Base-by-base conservation (phyloP, 2,888 invertebrate species). In the Lithosia quadra region DNA sequence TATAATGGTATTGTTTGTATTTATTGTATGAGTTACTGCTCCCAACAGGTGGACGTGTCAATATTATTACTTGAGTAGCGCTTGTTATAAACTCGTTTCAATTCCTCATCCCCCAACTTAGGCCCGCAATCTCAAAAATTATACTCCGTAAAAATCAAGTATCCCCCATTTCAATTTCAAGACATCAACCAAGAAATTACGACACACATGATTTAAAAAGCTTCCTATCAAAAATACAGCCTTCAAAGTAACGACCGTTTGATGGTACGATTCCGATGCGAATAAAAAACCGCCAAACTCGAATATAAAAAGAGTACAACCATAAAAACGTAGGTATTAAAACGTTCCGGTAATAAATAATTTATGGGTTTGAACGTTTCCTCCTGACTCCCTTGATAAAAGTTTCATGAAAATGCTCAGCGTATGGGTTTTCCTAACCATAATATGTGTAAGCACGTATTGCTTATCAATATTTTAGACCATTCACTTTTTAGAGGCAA, bases 241-340 rank as follows among this genome's bases (percentile, higher is more conserved):
- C 66, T 65, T 69, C 58, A 49, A 58, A 28, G 59, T 78, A 71
- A 82, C 80, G 76, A 76, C 65, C 63, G 55, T 82, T 80, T 75
- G 81, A 80, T 80, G 69, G 63, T 71, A 82, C 71, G 77, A 79
- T 83, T 83, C 74, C 71, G 75, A 82, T 78, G 68, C 74, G 68
- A 83, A 86, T 84, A 83, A 83, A 82, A 74, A 62, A 68, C 74
- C 74, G 67, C 75, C 68, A 80, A 83, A 83, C 69, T 75, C 74
- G 70, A 71, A 78, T 74, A 83, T 76, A 84, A 86, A 86, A 80
- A 83, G 72, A 72, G 69, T 80, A 84, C 75, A 76, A 76, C 76
- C 77, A 81, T 84, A 82, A 85, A 84, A 82, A 77, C 76, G 76
- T 78, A 77, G 71, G 84, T 79, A 86, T 86, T 85, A 86, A 84